These are phyloP conservation scores for Oegoconia quadripuncta DNA, from an alignment of 2,888 invertebrate genomes.

Conservation along the genomic window DNA sequence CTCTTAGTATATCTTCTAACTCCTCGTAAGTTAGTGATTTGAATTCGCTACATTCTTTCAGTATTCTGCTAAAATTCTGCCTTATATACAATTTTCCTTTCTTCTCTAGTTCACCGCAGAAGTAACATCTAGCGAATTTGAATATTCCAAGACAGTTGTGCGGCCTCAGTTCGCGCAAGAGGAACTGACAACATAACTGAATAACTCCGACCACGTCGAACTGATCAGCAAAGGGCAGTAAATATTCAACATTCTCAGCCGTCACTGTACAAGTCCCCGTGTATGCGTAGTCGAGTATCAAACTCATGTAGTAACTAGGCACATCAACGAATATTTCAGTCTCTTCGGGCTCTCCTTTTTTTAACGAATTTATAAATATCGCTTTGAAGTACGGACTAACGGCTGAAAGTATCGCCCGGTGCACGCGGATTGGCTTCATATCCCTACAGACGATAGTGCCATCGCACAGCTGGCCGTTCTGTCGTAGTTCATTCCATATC, in stretches of 20 bases:
- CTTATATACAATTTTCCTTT: constrained; percentile 79
- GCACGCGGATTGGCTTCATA: constrained; percentile 81
- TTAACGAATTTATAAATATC: constrained; percentile 83
- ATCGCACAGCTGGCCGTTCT: constrained; percentile 84
- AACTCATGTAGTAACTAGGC: constrained; percentile 79
- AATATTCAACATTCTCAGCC: constrained; percentile 82
- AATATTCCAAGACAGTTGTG: constrained; percentile 86
- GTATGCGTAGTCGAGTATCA: constrained; percentile 87
- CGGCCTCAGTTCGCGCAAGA: constrained; percentile 81
- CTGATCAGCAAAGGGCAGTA: constrained; percentile 85
- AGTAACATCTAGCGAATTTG: constrained; percentile 84
- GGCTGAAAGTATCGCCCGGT: constrained; percentile 84
- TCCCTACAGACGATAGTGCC: constrained; percentile 82
- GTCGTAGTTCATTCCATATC: constrained; percentile 83
- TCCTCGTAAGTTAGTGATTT: constrained; percentile 80
- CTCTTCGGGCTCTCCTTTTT: constrained; percentile 79
- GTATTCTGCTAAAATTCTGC: constrained; percentile 80
- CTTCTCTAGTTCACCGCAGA: constrained; percentile 83
- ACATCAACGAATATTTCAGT: constrained; percentile 81
- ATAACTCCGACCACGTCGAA: constrained; percentile 86
- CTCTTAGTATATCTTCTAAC: constrained; percentile 80
- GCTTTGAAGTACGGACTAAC: constrained; percentile 87
- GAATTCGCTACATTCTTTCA: constrained; percentile 82
- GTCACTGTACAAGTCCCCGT: constrained; percentile 83
- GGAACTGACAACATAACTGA: constrained; percentile 83